phyloP scores from a whole-genome alignment of 1,140 invertebrate genomes.

The Ganaspis sp. region DNA sequence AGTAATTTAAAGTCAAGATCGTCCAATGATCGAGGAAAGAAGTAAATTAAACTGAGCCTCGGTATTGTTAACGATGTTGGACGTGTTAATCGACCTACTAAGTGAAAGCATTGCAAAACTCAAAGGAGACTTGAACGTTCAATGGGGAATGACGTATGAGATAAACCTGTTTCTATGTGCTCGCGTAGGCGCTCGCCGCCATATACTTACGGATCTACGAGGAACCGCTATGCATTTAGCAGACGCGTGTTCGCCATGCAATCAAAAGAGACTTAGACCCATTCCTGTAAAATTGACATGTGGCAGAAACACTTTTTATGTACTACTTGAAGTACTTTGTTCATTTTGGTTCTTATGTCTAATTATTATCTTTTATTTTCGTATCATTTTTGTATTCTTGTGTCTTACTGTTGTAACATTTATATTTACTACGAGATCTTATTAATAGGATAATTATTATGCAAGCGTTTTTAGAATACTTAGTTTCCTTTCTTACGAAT shows the following conservation, averaged over 20 bases:
- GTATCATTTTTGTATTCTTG: no score
- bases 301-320: background rate
- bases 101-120: constrained; percentile 54
- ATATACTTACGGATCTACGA: constrained; percentile 22
- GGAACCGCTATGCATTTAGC: constrained; percentile 41
- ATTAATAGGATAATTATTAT: no score
- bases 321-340: no score
- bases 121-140: constrained; percentile 41
- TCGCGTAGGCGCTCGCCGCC: constrained; percentile 43
- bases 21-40: background rate
- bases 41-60: constrained; percentile 26
- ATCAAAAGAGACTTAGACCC: background rate
- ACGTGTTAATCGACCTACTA: constrained; percentile 31
- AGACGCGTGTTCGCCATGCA: background rate
- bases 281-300: background rate
- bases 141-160: constrained; percentile 52
- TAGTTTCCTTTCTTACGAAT: no score
- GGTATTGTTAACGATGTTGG: constrained; percentile 38
- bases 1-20: background rate
- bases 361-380: no score
- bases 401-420: no score
- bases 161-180: constrained; percentile 36
- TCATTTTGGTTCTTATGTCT: no score
- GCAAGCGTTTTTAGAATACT: no score
- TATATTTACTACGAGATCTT: no score